phyloP scores from a whole-genome alignment of 2,113 vertebrate species.

The Oreochromis spilurus region DNA sequence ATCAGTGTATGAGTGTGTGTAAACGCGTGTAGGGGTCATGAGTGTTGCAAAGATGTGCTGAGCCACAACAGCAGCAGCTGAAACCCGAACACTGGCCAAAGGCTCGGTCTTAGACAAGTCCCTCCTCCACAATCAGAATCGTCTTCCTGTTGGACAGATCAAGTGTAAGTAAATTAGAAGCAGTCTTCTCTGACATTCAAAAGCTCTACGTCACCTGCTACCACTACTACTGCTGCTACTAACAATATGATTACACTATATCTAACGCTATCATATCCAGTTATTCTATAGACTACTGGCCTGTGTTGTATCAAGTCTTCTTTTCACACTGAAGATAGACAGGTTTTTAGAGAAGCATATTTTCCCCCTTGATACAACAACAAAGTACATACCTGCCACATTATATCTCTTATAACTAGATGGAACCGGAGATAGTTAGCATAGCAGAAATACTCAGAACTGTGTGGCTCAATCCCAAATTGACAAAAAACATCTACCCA shows the following conservation, averaged over 20 bases:
- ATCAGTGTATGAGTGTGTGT: background rate
- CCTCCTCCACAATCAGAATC: constrained; percentile 90
- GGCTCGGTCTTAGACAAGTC: constrained; percentile 80
- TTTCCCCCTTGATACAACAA: background rate
- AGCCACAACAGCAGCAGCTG: constrained; percentile 89
- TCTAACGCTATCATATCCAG: background rate
- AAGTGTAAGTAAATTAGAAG: background rate
- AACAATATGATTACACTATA: background rate
- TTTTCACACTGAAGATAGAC: background rate
- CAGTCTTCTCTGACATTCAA: background rate
- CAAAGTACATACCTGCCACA: background rate
- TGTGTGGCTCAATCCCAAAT: background rate
- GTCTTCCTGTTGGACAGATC: constrained; percentile 82
- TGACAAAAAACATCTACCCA: background rate
- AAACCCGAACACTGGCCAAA: constrained; percentile 80
- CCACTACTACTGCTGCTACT: background rate
- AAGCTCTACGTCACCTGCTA: background rate
- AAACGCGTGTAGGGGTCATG: constrained; percentile 75
- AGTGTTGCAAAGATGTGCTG: constrained; percentile 74
- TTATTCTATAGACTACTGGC: background rate
- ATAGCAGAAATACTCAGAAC: background rate
- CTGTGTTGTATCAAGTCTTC: background rate
- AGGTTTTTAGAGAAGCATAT: background rate
- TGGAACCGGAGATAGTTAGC: background rate
- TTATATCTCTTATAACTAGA: background rate